phyloP scores from a whole-genome alignment of 2,888 invertebrate species.

The Caenorhabditis doughertyi region DNA sequence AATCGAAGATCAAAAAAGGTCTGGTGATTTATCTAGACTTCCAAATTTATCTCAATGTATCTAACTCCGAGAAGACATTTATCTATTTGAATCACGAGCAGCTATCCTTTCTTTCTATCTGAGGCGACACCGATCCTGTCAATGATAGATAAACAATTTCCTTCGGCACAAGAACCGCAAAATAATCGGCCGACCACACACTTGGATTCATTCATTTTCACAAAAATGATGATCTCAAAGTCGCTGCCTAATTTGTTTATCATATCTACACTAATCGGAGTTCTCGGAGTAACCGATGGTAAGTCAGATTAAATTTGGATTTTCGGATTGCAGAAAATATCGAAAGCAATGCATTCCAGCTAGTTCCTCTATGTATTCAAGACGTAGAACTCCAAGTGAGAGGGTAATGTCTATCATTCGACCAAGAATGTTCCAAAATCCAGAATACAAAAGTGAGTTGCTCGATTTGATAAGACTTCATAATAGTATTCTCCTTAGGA shows the following conservation, averaged over 20 bases:
- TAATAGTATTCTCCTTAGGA: not conserved
- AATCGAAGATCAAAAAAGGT: constrained; percentile 39
- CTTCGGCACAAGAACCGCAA: constrained; percentile 55
- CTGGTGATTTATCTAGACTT: constrained; percentile 31
- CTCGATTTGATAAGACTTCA: not conserved
- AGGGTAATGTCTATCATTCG: constrained; percentile 57
- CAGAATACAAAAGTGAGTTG: constrained; percentile 48
- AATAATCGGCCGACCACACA: constrained; percentile 52
- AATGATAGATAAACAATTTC: constrained; percentile 65
- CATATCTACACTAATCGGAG: constrained; percentile 30
- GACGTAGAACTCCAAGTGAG: constrained; percentile 54
- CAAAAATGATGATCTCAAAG: constrained; percentile 50
- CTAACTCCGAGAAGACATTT: constrained; percentile 45
- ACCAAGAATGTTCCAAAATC: constrained; percentile 60
- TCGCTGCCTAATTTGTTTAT: constrained; percentile 30
- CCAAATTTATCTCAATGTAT: constrained; percentile 55
- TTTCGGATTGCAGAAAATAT: not conserved
- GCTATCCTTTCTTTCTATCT: not conserved
- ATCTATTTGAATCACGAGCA: constrained; percentile 66
- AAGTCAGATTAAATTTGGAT: not conserved
- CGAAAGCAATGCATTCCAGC: constrained; percentile 4
- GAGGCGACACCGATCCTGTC: constrained; percentile 47
- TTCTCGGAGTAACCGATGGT: constrained; percentile 39
- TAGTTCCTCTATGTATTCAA: constrained; percentile 53
- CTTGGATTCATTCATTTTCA: constrained; percentile 38